These are phyloP conservation scores for Zophobas morio DNA, from an alignment of 1,140 invertebrate genomes.

Conservation along the genomic window DNA sequence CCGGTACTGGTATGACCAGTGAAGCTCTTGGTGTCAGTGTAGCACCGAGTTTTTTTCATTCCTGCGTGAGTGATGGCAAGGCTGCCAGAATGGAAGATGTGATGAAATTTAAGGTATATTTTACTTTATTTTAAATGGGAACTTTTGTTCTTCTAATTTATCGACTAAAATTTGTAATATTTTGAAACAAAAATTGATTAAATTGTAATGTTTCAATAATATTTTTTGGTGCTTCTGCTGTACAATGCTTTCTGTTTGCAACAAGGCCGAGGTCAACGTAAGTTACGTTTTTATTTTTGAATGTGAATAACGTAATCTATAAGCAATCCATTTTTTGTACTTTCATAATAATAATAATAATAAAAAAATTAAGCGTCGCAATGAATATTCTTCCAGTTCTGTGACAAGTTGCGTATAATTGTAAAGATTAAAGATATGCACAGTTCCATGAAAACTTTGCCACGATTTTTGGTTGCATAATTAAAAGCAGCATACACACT, in stretches of 20 bases:
- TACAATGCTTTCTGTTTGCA: conserved; percentile 68
- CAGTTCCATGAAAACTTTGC: too few relatives aligned
- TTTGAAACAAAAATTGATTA: background rate
- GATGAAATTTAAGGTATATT: conserved; percentile 85
- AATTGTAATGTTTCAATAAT: conserved; percentile 29
- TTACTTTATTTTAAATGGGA: conserved; percentile 19
- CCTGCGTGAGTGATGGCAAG: conserved; percentile 93
- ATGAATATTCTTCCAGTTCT: too few relatives aligned
- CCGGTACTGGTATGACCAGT: conserved; percentile 94
- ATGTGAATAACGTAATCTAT: too few relatives aligned
- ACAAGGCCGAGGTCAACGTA: conserved; percentile 72
- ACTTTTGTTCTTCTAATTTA: too few relatives aligned
- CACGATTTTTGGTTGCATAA: too few relatives aligned
- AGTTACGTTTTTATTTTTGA: conserved; percentile 60
- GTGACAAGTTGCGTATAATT: too few relatives aligned
- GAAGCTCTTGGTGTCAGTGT: conserved; percentile 96
- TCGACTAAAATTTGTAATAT: too few relatives aligned
- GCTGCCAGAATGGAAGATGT: conserved; percentile 96
- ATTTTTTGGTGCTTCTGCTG: conserved; percentile 62
- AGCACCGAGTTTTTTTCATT: conserved; percentile 98
- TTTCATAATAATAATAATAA: too few relatives aligned
- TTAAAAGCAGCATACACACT: too few relatives aligned
- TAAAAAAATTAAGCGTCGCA: too few relatives aligned
- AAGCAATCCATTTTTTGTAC: too few relatives aligned
- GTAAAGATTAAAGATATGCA: too few relatives aligned